Base-by-base conservation (phyloP, 2,797 vertebrate species). In the Lithobates pipiens region DNA sequence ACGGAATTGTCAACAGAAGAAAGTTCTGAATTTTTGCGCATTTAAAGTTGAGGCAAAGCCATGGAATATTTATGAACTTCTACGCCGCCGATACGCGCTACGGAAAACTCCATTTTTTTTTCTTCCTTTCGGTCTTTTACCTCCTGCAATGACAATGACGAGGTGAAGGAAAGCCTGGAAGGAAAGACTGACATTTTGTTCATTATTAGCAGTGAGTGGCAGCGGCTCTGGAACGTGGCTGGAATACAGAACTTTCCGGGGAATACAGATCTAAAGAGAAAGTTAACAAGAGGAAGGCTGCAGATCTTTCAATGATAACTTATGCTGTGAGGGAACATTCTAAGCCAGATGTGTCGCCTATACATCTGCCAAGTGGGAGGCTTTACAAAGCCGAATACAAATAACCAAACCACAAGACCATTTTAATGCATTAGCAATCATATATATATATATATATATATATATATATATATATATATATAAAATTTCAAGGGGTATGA, bases 141-240 rank as follows among this genome's bases (percentile, higher is more conserved):
- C 85, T 54, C 74, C 85, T 77, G 80, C 80, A 83, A 86, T 78
- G 85, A 78, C 85, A 86, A 86, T 86, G 80, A 83, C 71, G 73
- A 74, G 54, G 78, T 46, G 75, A 86, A 77, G 27, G 18, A 78
- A 83, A 83, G 80, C 76, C 42, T 78, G 80, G 80, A 76, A 80
- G 84, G 72, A 80, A 80, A 75, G 77, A 75, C 69, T 85, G 84
- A 85, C 77, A 80, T 85, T 85, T 75, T 80, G 84, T 76, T 80
- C 84, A 85, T 85, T 85, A 85, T 75, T 85, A 85, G 83, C 70
- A 50, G 77, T 44, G 69, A 85, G 39, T 73, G 39, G 83, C 76
- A 68, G 70, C 67, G 63, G 71, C 74, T 67, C 54, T 67, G 76
- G 76, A 68, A 80, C 29, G 42, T 39, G 74, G 61, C 10, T 65